These are phyloP conservation scores for Antedon mediterranea DNA, from an alignment of 53 echinoderm and acorn worm species.

Conservation along the genomic window DNA sequence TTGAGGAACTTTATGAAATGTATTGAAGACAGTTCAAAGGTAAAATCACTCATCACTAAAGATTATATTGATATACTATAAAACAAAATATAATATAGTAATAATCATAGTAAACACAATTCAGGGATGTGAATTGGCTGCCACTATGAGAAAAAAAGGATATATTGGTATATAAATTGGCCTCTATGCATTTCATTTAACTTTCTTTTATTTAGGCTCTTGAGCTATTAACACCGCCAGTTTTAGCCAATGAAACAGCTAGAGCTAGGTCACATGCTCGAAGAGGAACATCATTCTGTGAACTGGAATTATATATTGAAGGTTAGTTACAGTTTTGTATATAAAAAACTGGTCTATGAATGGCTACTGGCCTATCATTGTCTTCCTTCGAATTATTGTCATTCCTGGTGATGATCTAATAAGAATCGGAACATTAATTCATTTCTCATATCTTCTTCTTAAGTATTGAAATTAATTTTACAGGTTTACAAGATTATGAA, in stretches of 20 bases:
- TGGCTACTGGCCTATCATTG: too few species aligned
- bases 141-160: too few species aligned
- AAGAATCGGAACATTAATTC: not conserved
- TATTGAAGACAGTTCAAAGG: slow-evolving; percentile 83
- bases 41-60: slow-evolving; percentile 11
- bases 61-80: too few species aligned
- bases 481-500: slow-evolving; percentile 91
- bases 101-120: too few species aligned
- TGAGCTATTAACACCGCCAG: slow-evolving; percentile 77
- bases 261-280: slow-evolving; percentile 63
- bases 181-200: not conserved
- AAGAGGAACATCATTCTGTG: slow-evolving; percentile 90
- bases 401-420: too few species aligned
- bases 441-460: not conserved
- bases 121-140: too few species aligned
- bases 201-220: slow-evolving; percentile 32
- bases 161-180: too few species aligned
- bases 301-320: slow-evolving; percentile 87
- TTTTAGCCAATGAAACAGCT: slow-evolving; percentile 71
- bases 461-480: not conserved
- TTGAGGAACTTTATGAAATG: slow-evolving; percentile 93
- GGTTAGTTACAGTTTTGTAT: slow-evolving; percentile 13
- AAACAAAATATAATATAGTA: too few species aligned
- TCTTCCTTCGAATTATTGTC: too few species aligned
- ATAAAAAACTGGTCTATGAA: not conserved